A percentile compares a stretch with the other conserved stretches of the same genome.
Conservation (phyloP, 2,113 vertebrate genomes). For the Jaculus jaculus region DNA sequence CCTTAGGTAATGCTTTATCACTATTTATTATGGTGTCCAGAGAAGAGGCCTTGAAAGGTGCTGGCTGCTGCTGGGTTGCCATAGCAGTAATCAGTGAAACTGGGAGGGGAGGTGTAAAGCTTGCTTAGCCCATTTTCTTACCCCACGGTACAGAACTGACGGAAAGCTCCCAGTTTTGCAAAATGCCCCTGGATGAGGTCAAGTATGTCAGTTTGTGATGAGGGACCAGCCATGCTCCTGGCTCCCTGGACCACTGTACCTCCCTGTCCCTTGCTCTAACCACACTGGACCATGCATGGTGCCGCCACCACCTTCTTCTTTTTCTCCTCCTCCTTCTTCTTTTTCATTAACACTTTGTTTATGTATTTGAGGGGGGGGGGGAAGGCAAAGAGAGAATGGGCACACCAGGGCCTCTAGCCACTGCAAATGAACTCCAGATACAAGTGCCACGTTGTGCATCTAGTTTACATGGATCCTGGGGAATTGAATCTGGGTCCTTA, state of each 20-base stretch:
- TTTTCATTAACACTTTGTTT: no score
- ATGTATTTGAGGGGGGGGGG: no score
- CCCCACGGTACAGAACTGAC: background rate
- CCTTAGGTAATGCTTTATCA: conserved; percentile 62
- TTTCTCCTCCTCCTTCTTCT: no score
- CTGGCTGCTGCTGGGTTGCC: conserved; percentile 63
- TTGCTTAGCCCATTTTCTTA: conserved; percentile 62
- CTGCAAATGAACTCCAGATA: no score
- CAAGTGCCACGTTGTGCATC: no score
- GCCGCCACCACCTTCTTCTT: no score
- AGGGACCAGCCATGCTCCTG: background rate
- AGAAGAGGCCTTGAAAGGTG: conserved; percentile 66
- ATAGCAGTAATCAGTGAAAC: conserved; percentile 70
- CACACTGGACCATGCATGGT: rapidly evolving
- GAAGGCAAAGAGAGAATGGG: no score
- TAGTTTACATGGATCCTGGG: no score
- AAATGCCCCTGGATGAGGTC: background rate
- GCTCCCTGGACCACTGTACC: rapidly evolving
- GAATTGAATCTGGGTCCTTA: no score
- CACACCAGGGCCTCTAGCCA: no score
- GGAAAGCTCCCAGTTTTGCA: background rate
- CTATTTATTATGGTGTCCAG: conserved; percentile 55
- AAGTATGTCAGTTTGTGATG: background rate
- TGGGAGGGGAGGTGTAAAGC: background rate
- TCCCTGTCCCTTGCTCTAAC: background rate